Evolutionary conservation across 2,113 vertebrate genomes (phyloP).

Genomic region (Trichomycterus rosablanca): DNA sequence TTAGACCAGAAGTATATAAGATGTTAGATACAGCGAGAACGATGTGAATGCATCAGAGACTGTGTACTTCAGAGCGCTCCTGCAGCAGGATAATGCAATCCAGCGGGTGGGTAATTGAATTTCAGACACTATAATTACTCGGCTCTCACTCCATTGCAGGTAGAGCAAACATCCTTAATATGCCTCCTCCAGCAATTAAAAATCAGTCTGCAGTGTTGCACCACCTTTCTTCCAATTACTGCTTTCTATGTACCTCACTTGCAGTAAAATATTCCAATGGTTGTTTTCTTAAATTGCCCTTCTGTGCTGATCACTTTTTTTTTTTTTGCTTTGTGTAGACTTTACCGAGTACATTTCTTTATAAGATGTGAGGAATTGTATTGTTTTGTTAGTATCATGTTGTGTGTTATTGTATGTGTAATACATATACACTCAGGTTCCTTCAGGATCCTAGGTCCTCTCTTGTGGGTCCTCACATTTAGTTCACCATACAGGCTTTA

Average conservation of each 20-base stretch:
- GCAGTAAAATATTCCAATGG: slow-evolving; percentile 47
- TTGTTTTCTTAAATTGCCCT: too few species aligned
- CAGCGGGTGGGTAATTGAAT: slow-evolving; percentile 60
- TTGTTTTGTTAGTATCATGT: too few species aligned
- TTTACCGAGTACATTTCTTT: too few species aligned
- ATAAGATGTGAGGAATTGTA: too few species aligned
- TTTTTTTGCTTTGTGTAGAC: too few species aligned
- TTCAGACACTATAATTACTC: slow-evolving; percentile 48
- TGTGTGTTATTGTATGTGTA: neutral
- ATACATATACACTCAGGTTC: too few species aligned
- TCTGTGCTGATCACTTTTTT: too few species aligned
- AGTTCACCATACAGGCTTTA: too few species aligned
- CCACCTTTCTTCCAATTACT: slow-evolving; percentile 61
- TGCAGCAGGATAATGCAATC: slow-evolving; percentile 28
- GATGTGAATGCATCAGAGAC: slow-evolving; percentile 28
- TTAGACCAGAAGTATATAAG: neutral
- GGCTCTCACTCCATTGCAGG: slow-evolving; percentile 44
- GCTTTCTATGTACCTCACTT: slow-evolving; percentile 34
- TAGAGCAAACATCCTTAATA: slow-evolving; percentile 60
- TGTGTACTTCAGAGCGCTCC: neutral
- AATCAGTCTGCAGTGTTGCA: slow-evolving; percentile 52
- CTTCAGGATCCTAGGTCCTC: too few species aligned
- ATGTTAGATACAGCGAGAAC: slow-evolving; percentile 14
- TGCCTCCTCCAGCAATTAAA: slow-evolving; percentile 58
- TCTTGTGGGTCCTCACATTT: too few species aligned